phyloP scores from a whole-genome alignment of 2,113 vertebrate genomes.

The Cochlearius cochlearius region DNA sequence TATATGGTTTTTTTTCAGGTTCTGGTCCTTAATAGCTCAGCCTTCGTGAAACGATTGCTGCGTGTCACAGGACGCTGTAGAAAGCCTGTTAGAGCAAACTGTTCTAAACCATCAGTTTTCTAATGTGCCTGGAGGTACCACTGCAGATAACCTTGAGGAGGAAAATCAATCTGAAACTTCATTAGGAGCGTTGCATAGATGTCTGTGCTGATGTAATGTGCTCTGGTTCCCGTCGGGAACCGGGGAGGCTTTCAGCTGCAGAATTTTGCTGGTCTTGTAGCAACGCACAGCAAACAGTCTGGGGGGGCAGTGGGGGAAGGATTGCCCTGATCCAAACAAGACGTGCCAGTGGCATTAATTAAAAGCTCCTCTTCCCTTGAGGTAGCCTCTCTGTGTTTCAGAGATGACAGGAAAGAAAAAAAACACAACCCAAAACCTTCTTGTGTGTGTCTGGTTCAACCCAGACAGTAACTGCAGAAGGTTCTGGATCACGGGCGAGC shows the following conservation, averaged over 20 bases:
- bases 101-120: neutral
- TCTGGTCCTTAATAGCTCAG: neutral
- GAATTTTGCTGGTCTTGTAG: neutral
- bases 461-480: neutral
- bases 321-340: neutral
- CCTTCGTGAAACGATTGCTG: neutral
- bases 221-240: neutral
- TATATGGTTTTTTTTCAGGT: neutral
- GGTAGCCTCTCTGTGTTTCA: neutral
- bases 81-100: slow-evolving; percentile 29
- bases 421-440: neutral
- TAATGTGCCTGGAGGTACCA: slow-evolving; percentile 33
- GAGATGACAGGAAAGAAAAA: neutral
- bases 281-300: neutral
- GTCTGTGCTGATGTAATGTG: slow-evolving; percentile 46
- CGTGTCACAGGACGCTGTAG: neutral
- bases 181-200: slow-evolving; percentile 41
- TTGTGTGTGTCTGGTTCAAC: neutral
- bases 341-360: neutral
- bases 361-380: neutral
- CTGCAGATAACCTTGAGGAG: slow-evolving; percentile 44
- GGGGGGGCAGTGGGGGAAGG: neutral
- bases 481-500: neutral
- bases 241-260: neutral
- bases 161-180: slow-evolving; percentile 67